A percentile compares a stretch with the other conserved stretches of the same genome.
phyloP scores from a whole-genome alignment of 1,140 invertebrate genomes.

The Tenebrio molitor region DNA sequence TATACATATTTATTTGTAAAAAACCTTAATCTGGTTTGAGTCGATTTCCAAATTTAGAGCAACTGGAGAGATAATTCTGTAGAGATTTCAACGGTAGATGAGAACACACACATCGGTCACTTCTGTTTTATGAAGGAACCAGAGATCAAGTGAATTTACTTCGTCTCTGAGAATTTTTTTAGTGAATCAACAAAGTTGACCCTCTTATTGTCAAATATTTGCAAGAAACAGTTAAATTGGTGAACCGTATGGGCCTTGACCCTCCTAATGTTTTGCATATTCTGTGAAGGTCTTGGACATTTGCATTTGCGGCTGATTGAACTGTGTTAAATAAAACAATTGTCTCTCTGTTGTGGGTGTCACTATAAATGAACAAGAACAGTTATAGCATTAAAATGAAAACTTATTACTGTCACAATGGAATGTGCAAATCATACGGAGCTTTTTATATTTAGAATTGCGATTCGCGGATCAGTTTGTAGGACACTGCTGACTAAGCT shows the following conservation, averaged over 20 bases:
- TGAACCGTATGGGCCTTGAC: too few relatives aligned
- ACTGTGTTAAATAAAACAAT: slow-evolving; percentile 17
- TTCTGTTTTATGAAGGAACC: too few relatives aligned
- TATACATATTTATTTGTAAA: background rate
- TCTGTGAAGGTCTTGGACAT: background rate
- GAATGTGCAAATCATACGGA: background rate
- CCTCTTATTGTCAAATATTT: too few relatives aligned
- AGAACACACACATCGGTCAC: background rate
- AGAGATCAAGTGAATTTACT: too few relatives aligned
- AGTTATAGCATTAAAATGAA: slow-evolving; percentile 14
- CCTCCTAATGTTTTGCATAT: slow-evolving; percentile 3
- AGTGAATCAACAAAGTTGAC: too few relatives aligned
- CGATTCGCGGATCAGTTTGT: slow-evolving; percentile 19
- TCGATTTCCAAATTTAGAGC: too few relatives aligned
- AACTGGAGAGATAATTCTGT: background rate
- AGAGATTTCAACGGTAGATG: background rate
- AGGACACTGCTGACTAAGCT: too few relatives aligned
- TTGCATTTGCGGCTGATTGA: slow-evolving; percentile 3
- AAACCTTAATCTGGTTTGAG: too few relatives aligned
- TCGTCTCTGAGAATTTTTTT: too few relatives aligned
- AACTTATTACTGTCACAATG: too few relatives aligned
- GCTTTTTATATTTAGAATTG: slow-evolving; percentile 6
- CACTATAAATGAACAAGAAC: slow-evolving; percentile 15
- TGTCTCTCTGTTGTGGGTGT: slow-evolving; percentile 5
- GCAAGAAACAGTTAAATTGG: too few relatives aligned